Conservation (phyloP, 2,888 invertebrate species). For the Drosophila colorata region DNA sequence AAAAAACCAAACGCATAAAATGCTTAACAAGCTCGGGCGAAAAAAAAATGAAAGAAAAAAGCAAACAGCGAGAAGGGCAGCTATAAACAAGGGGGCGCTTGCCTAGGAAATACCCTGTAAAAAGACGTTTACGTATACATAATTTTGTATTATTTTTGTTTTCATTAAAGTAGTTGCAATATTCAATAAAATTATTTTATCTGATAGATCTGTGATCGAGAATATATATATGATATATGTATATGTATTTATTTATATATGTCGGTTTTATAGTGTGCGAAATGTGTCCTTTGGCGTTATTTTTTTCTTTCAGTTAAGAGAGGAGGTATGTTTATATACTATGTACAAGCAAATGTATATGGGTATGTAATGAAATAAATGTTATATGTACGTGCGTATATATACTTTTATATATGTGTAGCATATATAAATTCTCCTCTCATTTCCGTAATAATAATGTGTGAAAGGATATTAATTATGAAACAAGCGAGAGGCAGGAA, state of each 20-base stretch:
- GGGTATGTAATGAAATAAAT: not conserved
- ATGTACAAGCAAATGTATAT: no score
- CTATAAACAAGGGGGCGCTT: not conserved
- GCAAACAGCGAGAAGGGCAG: not conserved
- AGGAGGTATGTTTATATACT: no score
- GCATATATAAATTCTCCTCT: slow-evolving; percentile 37
- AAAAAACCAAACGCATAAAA: slow-evolving; percentile 68
- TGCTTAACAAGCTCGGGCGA: slow-evolving; percentile 59
- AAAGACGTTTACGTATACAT: no score
- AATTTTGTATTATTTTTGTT: no score
- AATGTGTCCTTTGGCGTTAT: no score
- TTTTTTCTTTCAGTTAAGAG: no score
- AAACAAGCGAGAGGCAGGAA: slow-evolving; percentile 79
- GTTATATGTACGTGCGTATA: not conserved
- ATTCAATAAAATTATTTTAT: no score
- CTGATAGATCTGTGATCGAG: no score
- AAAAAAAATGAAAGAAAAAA: not conserved
- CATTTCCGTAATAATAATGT: slow-evolving; percentile 80
- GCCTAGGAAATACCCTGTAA: slow-evolving; percentile 26
- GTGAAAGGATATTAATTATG: slow-evolving; percentile 81
- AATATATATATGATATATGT: no score
- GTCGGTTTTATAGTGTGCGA: no score
- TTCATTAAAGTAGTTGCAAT: no score
- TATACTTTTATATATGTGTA: not conserved
- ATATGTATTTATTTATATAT: no score